Evolutionary conservation across 2,797 vertebrate species (phyloP), one percentile per base, ranked within the genome.

Genomic region (Nyctibius grandis): DNA sequence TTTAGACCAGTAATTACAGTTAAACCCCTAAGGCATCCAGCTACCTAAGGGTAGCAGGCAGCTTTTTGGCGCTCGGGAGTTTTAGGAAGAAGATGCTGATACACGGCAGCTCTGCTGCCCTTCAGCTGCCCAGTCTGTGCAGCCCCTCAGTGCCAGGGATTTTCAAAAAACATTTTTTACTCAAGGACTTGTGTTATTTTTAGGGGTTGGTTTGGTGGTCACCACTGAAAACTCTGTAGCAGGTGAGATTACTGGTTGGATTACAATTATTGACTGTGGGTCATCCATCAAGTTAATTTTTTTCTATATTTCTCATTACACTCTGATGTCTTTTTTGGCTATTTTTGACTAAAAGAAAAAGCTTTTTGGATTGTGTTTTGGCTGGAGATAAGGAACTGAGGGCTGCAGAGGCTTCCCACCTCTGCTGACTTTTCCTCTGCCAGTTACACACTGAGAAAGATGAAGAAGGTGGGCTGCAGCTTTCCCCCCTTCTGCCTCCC

Each of bases 1-100:
- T 83, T 89, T 12, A 70, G 54, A 77, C 16, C 31, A 85, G 57
- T 64, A 84, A 93, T 81, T 88, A 78, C 69, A 68, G 36, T 11
- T 60, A 85, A 89, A 40, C 6, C 59, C 56, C 72, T 79, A 36
- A 76, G 70, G 85, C 70, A 80, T 42, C 36, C 78, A 74, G 0
- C 67, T 34, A 38, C 75, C 28, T 51, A 47, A 87, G 59, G 44
- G n/a, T 0, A 87, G 75, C 59, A 65, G 68, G 61, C 1, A 6
- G 84, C 0, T 1, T 68, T 91, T 65, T 85, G 59, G 59, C n/a
- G 54, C 21, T 3, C 5, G 28, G 38, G 42, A 75, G 12, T 33
- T 85, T 42, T 4, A 44, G 63, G 70, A 54, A n/a, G 50, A 87
- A 85, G 73, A 48, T 48, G 56, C 50, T 82, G 74, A 70, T 4